phyloP scores from a whole-genome alignment of 2,888 invertebrate genomes.

The Ectemnius continuus region DNA sequence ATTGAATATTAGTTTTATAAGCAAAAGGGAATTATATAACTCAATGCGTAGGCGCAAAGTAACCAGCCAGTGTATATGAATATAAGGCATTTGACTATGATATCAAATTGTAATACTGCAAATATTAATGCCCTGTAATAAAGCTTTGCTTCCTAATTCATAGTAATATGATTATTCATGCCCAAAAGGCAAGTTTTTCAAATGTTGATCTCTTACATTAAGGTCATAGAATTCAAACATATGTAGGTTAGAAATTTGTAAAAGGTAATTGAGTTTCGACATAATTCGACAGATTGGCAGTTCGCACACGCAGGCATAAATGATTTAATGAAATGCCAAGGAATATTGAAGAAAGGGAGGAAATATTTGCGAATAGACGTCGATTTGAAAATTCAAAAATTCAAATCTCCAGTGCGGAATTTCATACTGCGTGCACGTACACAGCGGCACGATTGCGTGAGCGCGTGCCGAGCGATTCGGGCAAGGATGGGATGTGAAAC shows the following conservation, averaged over 20 bases:
- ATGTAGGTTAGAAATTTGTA: constrained; percentile 50
- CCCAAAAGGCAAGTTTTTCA: constrained; percentile 25
- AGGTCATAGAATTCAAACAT: constrained; percentile 35
- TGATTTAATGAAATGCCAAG: constrained; percentile 15
- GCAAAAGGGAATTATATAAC: constrained; percentile 33
- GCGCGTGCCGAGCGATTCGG: constrained; percentile 16
- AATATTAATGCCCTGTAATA: too few species aligned
- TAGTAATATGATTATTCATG: constrained; percentile 13
- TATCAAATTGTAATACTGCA: background rate
- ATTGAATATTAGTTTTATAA: background rate
- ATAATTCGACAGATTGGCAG: constrained; percentile 2
- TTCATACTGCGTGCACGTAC: constrained; percentile 6
- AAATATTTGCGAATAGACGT: constrained; percentile 46
- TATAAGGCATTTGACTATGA: background rate
- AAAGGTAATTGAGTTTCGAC: constrained; percentile 7
- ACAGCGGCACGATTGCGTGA: constrained; percentile 3
- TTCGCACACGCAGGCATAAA: background rate
- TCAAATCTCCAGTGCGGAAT: constrained; percentile 64
- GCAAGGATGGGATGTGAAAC: constrained; percentile 27
- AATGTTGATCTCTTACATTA: constrained; percentile 33
- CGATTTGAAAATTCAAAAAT: constrained; percentile 77
- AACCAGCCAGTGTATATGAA: background rate
- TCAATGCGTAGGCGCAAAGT: constrained; percentile 10
- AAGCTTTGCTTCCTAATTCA: background rate
- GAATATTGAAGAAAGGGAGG: constrained; percentile 25